A percentile compares a stretch with the other conserved stretches of the same genome.
These are phyloP conservation scores for Orcinus orca DNA, from an alignment of 2,113 vertebrate genomes.

Conservation along the genomic window DNA sequence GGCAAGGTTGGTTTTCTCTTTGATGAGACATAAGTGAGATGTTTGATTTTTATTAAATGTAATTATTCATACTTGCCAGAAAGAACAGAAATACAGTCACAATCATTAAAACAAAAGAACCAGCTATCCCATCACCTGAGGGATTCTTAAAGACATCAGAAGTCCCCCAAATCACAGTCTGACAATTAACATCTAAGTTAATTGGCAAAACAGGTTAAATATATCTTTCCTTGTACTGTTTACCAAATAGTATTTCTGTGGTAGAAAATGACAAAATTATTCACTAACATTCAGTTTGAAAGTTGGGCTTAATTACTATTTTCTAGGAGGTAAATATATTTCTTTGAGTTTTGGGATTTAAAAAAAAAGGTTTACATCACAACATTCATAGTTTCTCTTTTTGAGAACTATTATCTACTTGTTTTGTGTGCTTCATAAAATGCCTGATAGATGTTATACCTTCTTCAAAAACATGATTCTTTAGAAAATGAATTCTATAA, in stretches of 20 bases:
- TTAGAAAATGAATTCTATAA: conserved; percentile 55
- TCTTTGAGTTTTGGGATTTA: not conserved
- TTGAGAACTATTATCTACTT: not conserved
- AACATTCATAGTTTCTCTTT: not conserved
- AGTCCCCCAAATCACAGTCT: not conserved
- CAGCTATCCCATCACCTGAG: not conserved
- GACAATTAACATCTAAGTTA: conserved; percentile 17
- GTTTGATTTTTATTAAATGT: conserved; percentile 1
- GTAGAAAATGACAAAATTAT: conserved; percentile 29
- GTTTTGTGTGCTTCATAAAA: conserved; percentile 45
- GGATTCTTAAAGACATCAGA: not conserved
- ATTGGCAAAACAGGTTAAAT: not conserved
- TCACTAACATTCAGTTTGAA: not conserved
- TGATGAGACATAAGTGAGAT: not conserved
- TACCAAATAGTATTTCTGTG: not conserved
- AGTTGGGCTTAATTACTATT: not conserved
- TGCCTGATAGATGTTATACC: not conserved
- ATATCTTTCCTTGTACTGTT: not conserved
- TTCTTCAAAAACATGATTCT: conserved; percentile 47
- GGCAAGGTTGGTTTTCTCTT: not conserved
- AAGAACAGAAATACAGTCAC: not conserved
- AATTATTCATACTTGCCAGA: conserved; percentile 9
- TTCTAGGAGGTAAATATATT: not conserved
- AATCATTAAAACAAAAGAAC: conserved; percentile 29
- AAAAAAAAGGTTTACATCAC: not conserved